Conservation (phyloP, 1,140 invertebrate species). For the Thalassaphorura encarpata region DNA sequence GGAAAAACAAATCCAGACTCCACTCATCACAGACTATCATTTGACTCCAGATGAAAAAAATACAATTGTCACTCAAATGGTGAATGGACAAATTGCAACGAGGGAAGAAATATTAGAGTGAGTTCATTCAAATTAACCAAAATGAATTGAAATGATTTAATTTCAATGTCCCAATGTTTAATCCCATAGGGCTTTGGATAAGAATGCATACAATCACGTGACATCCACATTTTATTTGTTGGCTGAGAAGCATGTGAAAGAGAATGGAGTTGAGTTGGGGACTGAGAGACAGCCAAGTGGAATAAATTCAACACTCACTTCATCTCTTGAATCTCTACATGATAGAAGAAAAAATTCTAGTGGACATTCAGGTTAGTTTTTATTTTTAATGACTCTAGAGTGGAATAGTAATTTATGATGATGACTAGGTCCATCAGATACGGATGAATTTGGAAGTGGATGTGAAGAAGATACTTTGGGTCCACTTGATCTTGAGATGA, state of each 20-base stretch:
- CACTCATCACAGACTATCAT: slow-evolving; percentile 16
- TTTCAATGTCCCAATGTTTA: too few relatives aligned
- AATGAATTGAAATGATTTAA: too few relatives aligned
- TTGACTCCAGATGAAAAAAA: slow-evolving; percentile 23
- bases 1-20: slow-evolving; percentile 6
- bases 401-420: neutral
- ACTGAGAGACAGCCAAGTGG: slow-evolving; percentile 13
- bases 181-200: slow-evolving; percentile 66
- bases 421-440: slow-evolving; percentile 16
- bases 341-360: slow-evolving; percentile 26
- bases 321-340: slow-evolving; percentile 28
- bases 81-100: slow-evolving; percentile 62
- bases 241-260: slow-evolving; percentile 52
- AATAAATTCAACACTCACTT: slow-evolving; percentile 13
- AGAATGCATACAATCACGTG: slow-evolving; percentile 95
- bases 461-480: slow-evolving; percentile 27
- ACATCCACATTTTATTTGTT: slow-evolving; percentile 97
- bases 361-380: slow-evolving; percentile 2
- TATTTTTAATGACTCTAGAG: neutral
- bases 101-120: slow-evolving; percentile 87
- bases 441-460: slow-evolving; percentile 19
- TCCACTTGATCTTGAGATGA: slow-evolving; percentile 26
- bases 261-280: too few relatives aligned
- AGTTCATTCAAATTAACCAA: too few relatives aligned
- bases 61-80: slow-evolving; percentile 38